Evolutionary conservation across 2,113 vertebrate genomes (phyloP).

Genomic region (Galeopterus variegatus): DNA sequence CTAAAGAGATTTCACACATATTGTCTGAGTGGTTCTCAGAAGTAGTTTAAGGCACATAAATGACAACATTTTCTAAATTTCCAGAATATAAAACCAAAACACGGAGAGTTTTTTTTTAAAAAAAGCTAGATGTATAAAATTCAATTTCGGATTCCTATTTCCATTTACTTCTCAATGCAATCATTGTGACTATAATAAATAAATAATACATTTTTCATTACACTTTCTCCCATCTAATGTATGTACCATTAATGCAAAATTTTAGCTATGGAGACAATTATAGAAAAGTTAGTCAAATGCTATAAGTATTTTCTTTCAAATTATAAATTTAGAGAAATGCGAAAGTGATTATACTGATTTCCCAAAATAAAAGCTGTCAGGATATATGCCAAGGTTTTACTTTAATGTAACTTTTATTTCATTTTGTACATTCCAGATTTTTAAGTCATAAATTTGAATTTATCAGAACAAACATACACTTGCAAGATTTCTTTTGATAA

Average conservation of each 20-base stretch:
- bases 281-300: slow-evolving; percentile 66
- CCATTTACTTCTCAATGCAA: not conserved
- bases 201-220: slow-evolving; percentile 64
- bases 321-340: slow-evolving; percentile 79
- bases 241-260: slow-evolving; percentile 20
- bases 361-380: slow-evolving; percentile 78
- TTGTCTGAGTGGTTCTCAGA: not conserved
- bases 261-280: slow-evolving; percentile 69
- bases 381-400: slow-evolving; percentile 76
- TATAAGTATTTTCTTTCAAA: slow-evolving; percentile 74
- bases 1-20: not conserved
- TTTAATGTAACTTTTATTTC: slow-evolving; percentile 52
- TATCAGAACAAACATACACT: slow-evolving; percentile 62
- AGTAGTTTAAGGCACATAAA: not conserved
- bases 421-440: not conserved
- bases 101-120: not conserved
- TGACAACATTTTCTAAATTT: not conserved
- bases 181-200: not conserved
- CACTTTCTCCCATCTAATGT: slow-evolving; percentile 22
- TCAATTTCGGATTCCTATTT: not conserved
- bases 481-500: not conserved
- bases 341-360: slow-evolving; percentile 82
- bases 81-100: not conserved
- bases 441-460: slow-evolving; percentile 77
- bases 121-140: not conserved